Conservation (phyloP, 2,113 vertebrate species). For the Sander vitreus region DNA sequence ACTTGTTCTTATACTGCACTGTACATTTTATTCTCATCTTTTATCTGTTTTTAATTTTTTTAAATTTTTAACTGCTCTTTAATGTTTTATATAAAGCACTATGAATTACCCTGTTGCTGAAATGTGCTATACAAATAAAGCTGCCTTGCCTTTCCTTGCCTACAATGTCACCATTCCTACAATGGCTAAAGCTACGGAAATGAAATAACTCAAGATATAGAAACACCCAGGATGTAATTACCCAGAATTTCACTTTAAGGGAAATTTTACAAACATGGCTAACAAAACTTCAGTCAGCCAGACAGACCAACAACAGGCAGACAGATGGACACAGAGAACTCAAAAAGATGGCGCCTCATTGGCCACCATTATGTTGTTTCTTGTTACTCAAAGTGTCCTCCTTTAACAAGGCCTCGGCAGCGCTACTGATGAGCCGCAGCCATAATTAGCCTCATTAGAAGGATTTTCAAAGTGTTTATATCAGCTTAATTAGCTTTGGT, state of each 20-base stretch:
- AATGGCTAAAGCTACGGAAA: too few species aligned
- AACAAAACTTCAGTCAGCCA: background rate
- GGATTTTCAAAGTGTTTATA: slow-evolving; percentile 80
- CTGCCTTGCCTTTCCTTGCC: too few species aligned
- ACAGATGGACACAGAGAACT: background rate
- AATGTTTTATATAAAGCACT: too few species aligned
- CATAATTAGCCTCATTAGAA: slow-evolving; percentile 83
- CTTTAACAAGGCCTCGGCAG: slow-evolving; percentile 43
- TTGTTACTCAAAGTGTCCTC: slow-evolving; percentile 38
- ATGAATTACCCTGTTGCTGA: too few species aligned
- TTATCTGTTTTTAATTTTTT: too few species aligned
- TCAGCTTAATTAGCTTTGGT: slow-evolving; percentile 81
- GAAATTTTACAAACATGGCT: background rate
- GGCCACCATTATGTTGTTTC: slow-evolving; percentile 21
- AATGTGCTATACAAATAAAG: too few species aligned
- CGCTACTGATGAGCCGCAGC: slow-evolving; percentile 55
- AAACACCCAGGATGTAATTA: background rate
- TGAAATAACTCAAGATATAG: background rate
- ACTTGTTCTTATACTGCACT: too few species aligned
- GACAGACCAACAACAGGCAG: background rate
- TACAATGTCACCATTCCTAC: background rate
- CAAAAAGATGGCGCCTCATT: background rate
- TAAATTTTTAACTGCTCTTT: too few species aligned
- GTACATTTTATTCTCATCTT: too few species aligned
- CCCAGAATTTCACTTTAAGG: background rate